A percentile compares a stretch with the other conserved stretches of the same genome.
Conservation (phyloP, 2,888 invertebrate species). For the Stramonita haemastoma region DNA sequence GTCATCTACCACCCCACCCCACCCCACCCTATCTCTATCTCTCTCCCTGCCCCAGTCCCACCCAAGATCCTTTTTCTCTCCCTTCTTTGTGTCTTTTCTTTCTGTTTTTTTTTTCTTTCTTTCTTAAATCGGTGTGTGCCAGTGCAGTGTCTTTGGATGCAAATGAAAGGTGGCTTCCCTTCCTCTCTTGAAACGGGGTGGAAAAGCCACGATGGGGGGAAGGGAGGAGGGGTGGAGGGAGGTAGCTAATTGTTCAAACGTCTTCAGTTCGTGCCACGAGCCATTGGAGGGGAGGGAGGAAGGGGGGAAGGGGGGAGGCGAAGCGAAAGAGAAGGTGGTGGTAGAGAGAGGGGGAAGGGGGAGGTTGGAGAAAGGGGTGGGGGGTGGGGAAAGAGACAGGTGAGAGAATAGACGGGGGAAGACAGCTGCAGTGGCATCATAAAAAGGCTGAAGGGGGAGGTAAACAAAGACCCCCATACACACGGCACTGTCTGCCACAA, state of each 20-base stretch:
- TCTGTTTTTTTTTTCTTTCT: background rate
- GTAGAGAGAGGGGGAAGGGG: too few species aligned
- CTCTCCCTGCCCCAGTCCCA: background rate
- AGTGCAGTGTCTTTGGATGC: conserved; percentile 3
- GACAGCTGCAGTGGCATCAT: too few species aligned
- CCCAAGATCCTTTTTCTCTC: background rate
- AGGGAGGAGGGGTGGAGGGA: background rate
- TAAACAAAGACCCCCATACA: background rate
- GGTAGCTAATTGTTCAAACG: conserved; percentile 10
- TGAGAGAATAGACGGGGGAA: too few species aligned
- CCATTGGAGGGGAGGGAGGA: background rate
- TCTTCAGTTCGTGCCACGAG: conserved; percentile 18
- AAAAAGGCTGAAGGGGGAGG: background rate
- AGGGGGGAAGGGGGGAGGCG: too few species aligned
- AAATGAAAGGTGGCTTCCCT: background rate
- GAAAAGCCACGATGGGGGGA: background rate
- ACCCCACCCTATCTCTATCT: background rate
- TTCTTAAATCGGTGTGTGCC: background rate
- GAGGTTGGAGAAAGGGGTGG: too few species aligned
- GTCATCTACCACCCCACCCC: background rate
- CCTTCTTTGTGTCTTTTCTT: background rate
- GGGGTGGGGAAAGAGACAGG: too few species aligned
- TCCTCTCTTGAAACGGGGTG: background rate
- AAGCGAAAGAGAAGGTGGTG: too few species aligned
- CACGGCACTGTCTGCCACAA: too few species aligned